Evolutionary conservation across 2,888 invertebrate genomes (phyloP).

Genomic region (Agapostemon virescens): DNA sequence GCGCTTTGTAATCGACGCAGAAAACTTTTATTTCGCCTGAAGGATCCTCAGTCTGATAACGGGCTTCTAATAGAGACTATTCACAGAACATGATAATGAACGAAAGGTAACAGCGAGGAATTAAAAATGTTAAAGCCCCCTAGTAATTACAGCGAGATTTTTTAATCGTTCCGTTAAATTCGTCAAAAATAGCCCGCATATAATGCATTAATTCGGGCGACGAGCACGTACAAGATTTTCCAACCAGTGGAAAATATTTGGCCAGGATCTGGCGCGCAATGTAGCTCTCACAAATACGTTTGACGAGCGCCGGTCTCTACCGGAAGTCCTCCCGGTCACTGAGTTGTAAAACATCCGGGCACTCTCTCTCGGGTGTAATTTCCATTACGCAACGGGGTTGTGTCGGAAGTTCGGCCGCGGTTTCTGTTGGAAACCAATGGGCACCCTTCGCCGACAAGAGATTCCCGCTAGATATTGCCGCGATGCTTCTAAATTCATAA

Average conservation of each 20-base stretch:
- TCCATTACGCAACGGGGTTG: conserved; percentile 46
- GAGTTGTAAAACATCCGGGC: conserved; percentile 50
- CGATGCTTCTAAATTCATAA: conserved; percentile 50
- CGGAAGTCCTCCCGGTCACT: conserved; percentile 34
- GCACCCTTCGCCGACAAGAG: not conserved
- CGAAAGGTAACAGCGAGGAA: no score
- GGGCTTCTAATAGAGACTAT: no score
- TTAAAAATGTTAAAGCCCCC: no score
- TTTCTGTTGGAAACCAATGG: conserved; percentile 36
- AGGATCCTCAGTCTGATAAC: no score
- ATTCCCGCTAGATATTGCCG: conserved; percentile 34
- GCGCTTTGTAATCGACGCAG: no score
- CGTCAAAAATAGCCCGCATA: no score
- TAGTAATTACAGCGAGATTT: no score
- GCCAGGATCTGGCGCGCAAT: not conserved
- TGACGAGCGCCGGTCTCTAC: conserved; percentile 28
- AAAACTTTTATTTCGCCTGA: not conserved
- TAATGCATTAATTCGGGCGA: not conserved
- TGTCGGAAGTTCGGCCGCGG: conserved; percentile 32
- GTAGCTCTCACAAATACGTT: not conserved
- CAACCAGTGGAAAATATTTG: not conserved
- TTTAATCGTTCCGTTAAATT: no score
- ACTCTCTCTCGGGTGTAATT: conserved; percentile 38
- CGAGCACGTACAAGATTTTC: not conserved
- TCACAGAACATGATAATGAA: no score